Conservation (phyloP, 2,113 vertebrate species). For the Corythoichthys intestinalis region DNA sequence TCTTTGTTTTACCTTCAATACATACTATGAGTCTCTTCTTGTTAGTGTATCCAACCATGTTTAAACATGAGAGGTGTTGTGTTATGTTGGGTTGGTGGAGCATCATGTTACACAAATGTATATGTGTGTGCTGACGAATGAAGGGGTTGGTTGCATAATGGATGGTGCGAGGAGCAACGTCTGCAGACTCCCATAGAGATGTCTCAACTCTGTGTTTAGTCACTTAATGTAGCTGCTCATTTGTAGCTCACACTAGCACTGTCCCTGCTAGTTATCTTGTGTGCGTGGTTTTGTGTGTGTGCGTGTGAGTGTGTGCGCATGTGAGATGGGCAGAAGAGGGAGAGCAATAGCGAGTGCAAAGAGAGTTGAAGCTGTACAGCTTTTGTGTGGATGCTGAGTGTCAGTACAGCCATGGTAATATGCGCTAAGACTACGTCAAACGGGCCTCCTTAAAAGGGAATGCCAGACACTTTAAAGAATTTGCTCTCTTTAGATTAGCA, state of each 20-base stretch:
- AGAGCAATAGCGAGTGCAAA: constrained; percentile 14
- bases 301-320: neutral
- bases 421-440: constrained; percentile 17
- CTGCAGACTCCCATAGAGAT: constrained; percentile 64
- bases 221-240: constrained; percentile 76
- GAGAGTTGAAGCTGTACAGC: constrained; percentile 21
- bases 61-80: constrained; percentile 17
- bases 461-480: neutral
- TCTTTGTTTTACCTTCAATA: neutral
- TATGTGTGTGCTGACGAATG: constrained; percentile 9
- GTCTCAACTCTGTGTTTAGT: constrained; percentile 74
- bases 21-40: neutral
- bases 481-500: neutral
- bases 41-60: constrained; percentile 9
- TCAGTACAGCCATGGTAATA: constrained; percentile 27
- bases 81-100: constrained; percentile 32
- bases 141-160: constrained; percentile 38
- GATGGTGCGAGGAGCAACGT: constrained; percentile 51
- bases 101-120: constrained; percentile 7
- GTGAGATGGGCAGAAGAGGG: constrained; percentile 1
- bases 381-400: constrained; percentile 19
- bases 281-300: constrained; percentile 8
- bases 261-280: constrained; percentile 63
- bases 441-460: constrained; percentile 28
- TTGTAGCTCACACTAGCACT: constrained; percentile 61